Percentiles rank a stretch among this genome's conserved stretches.
These are phyloP conservation scores for Dasyprocta punctata DNA, from an alignment of 2,113 vertebrate genomes.

Conservation along the genomic window DNA sequence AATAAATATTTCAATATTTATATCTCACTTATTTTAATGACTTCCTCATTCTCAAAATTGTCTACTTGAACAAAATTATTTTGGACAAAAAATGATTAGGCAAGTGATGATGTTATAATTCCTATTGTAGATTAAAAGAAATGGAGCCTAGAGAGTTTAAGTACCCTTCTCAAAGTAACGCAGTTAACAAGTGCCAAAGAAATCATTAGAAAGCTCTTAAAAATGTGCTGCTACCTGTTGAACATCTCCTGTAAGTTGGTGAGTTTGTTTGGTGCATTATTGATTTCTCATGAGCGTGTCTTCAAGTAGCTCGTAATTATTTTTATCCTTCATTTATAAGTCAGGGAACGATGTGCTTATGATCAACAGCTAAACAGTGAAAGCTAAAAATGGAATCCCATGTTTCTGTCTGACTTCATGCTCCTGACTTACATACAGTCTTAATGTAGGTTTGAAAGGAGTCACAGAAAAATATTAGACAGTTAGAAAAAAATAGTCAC, in stretches of 20 bases:
- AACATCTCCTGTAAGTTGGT: neutral
- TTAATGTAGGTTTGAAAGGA: neutral
- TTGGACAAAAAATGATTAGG: neutral
- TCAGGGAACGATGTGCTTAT: neutral
- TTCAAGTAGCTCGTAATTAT: neutral
- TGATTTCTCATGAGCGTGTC: neutral
- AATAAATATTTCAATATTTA: neutral
- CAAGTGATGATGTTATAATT: neutral
- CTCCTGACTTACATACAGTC: neutral
- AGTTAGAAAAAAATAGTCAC: neutral
- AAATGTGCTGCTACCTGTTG: neutral
- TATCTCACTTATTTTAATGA: neutral
- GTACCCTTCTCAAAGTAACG: neutral
- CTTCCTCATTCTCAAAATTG: neutral
- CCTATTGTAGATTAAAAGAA: neutral
- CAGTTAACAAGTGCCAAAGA: neutral
- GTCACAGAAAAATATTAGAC: neutral
- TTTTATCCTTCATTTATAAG: slow-evolving; percentile 4
- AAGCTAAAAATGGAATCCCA: neutral
- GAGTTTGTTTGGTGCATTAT: neutral
- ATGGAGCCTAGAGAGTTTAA: neutral
- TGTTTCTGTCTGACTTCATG: neutral
- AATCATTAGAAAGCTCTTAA: neutral
- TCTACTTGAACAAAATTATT: neutral
- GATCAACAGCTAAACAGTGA: neutral